Percentiles rank a stretch among this genome's conserved stretches.
phyloP scores from a whole-genome alignment of 1,140 invertebrate species.

The Drosophila sp. region DNA sequence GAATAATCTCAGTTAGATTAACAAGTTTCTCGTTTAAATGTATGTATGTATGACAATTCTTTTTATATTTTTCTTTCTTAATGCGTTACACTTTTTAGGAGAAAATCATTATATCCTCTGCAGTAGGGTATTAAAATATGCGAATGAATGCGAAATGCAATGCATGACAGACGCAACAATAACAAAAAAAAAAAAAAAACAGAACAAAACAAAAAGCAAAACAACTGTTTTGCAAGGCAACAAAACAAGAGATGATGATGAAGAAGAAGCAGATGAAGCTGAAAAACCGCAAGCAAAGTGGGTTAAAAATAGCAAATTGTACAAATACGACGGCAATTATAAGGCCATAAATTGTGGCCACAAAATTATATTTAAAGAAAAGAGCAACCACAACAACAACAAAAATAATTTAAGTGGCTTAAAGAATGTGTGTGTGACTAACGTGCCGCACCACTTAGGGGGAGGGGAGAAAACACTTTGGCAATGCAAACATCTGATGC shows the following conservation, averaged over 20 bases:
- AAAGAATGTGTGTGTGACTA: background rate
- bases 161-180: slow-evolving; percentile 4
- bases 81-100: background rate
- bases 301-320: slow-evolving; percentile 52
- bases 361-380: slow-evolving; percentile 16
- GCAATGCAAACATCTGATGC: background rate
- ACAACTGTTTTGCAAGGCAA: slow-evolving; percentile 15
- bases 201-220: slow-evolving; percentile 7
- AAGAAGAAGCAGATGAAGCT: slow-evolving; percentile 9
- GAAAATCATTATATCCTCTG: background rate
- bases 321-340: slow-evolving; percentile 45
- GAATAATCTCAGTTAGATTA: no score
- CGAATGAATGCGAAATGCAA: slow-evolving; percentile 14
- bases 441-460: background rate
- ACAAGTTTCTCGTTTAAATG: no score
- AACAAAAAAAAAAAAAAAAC: slow-evolving; percentile 19
- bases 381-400: background rate
- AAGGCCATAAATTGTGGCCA: slow-evolving; percentile 44
- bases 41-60: no score
- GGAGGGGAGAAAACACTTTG: no score
- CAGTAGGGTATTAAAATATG: slow-evolving; percentile 12
- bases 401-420: background rate
- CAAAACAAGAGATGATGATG: background rate
- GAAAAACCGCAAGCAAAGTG: slow-evolving; percentile 34
- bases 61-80: no score